These are phyloP conservation scores for Marmota monax DNA, from an alignment of 2,113 vertebrate species.

Conservation along the genomic window DNA sequence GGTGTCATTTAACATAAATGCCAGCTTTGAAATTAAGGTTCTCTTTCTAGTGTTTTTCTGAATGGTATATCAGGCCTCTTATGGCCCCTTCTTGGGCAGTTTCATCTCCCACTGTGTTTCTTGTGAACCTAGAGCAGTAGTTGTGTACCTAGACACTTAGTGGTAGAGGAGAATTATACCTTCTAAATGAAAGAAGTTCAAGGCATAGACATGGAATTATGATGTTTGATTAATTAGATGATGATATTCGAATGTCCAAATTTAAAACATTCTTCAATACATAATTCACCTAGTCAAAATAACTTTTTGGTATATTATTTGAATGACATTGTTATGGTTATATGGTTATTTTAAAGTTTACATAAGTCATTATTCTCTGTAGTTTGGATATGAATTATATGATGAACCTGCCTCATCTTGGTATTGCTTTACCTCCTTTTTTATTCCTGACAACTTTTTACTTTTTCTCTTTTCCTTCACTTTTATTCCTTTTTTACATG, in stretches of 20 bases:
- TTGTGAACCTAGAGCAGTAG: background rate
- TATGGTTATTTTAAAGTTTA: background rate
- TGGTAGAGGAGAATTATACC: background rate
- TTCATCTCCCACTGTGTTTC: background rate
- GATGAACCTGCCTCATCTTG: background rate
- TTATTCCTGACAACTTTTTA: background rate
- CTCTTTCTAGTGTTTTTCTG: background rate
- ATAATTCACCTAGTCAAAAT: background rate
- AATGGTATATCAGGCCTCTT: background rate
- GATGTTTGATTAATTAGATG: background rate
- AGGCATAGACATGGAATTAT: background rate
- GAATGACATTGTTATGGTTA: background rate
- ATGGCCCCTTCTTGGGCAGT: background rate
- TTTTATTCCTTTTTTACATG: background rate
- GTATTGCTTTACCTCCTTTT: background rate
- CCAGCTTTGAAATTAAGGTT: background rate
- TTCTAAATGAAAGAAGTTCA: background rate
- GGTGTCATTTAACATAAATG: background rate
- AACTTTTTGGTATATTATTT: background rate
- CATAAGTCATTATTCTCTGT: background rate
- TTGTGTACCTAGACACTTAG: background rate
- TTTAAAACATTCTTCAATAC: slow-evolving; percentile 42
- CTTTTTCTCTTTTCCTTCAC: background rate
- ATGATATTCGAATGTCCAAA: slow-evolving; percentile 5
- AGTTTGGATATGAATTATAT: background rate